These are phyloP conservation scores for Bombus consobrinus DNA, from an alignment of 1,140 invertebrate genomes.

Conservation along the genomic window DNA sequence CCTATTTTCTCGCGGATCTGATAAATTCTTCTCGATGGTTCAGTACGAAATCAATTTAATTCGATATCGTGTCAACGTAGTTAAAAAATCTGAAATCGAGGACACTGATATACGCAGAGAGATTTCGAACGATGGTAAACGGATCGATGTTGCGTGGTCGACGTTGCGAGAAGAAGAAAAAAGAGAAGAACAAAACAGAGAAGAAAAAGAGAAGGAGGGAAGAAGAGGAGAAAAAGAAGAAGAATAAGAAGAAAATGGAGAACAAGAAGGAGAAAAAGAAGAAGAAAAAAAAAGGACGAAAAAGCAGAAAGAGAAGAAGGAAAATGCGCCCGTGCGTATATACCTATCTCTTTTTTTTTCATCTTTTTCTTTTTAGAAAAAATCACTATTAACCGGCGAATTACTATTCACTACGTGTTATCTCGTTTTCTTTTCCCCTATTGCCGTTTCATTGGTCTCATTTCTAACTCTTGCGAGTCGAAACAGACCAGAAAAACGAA, in stretches of 20 bases:
- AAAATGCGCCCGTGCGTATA: constrained; percentile 37
- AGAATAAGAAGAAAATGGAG: not conserved
- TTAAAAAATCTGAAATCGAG: not conserved
- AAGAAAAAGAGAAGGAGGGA: too few relatives aligned
- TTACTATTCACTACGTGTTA: constrained; percentile 10
- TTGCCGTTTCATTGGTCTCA: constrained; percentile 2
- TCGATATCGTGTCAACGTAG: not conserved
- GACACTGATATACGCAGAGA: not conserved
- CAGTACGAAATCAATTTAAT: not conserved
- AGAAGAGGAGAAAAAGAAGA: not conserved
- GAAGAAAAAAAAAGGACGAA: not conserved
- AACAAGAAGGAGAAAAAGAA: not conserved
- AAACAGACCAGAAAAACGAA: not conserved
- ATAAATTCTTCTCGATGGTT: not conserved
- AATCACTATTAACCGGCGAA: constrained; percentile 17
- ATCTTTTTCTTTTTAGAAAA: constrained; percentile 7
- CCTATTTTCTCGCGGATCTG: not conserved
- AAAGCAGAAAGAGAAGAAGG: too few relatives aligned
- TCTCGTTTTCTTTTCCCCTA: not conserved
- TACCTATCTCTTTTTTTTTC: not conserved
- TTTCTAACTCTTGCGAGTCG: not conserved
- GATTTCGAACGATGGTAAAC: constrained; percentile 3
- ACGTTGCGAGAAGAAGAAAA: not conserved
- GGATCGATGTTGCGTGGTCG: not conserved
- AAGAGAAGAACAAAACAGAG: not conserved